A percentile compares a stretch with the other conserved stretches of the same genome.
Evolutionary conservation across 1,140 invertebrate species (phyloP).

Genomic region (Idris sp.): DNA sequence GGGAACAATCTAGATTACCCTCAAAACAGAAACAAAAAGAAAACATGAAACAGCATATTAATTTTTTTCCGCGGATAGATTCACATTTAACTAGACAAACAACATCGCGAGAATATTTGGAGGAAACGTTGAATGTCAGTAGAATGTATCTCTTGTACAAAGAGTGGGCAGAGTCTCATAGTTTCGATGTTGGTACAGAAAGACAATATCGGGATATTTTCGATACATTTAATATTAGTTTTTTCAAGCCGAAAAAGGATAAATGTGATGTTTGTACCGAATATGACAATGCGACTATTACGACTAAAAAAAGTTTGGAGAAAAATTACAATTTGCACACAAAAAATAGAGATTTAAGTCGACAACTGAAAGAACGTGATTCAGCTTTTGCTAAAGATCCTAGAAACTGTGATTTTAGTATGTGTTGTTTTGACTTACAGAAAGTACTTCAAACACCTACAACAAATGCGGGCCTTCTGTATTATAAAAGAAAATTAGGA

Average conservation of each 20-base stretch:
- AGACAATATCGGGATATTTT: conserved; percentile 24
- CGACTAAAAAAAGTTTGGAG: conserved; percentile 7
- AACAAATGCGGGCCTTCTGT: conserved; percentile 44
- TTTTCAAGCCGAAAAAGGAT: conserved; percentile 30
- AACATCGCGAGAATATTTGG: too few relatives aligned
- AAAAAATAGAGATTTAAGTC: conserved; percentile 21
- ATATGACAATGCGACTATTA: conserved; percentile 8
- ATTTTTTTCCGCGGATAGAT: conserved; percentile 16
- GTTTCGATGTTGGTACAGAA: not conserved
- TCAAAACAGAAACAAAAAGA: too few relatives aligned
- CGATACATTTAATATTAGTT: conserved; percentile 30
- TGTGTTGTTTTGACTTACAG: conserved; percentile 65
- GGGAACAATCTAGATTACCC: too few relatives aligned
- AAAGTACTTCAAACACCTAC: conserved; percentile 60
- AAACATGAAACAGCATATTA: conserved; percentile 21
- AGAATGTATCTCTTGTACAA: conserved; percentile 19
- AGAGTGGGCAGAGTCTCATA: conserved; percentile 1
- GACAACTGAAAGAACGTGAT: conserved; percentile 30
- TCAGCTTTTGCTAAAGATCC: not conserved
- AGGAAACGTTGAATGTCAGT: too few relatives aligned
- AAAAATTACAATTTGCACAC: conserved; percentile 15
- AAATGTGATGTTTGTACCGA: conserved; percentile 21
- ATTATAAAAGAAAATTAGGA: conserved; percentile 21
- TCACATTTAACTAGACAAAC: too few relatives aligned
- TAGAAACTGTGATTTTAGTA: conserved; percentile 26